These are phyloP conservation scores for Zaprionus africanus DNA, from an alignment of 1,140 invertebrate genomes.

Conservation along the genomic window DNA sequence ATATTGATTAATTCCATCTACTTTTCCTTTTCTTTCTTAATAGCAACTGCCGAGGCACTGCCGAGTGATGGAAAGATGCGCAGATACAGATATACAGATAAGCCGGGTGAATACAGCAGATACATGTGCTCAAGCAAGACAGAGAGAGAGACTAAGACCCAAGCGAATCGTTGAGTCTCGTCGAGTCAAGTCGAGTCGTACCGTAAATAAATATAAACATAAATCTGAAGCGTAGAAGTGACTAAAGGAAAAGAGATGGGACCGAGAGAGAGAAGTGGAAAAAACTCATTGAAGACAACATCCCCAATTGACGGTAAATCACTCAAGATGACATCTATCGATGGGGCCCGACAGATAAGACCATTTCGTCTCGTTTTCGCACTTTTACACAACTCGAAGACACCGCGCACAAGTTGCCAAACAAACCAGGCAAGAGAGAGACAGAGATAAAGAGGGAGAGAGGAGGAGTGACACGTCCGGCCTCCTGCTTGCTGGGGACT, in stretches of 20 bases:
- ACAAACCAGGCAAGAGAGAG: constrained; percentile 16
- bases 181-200: constrained; percentile 45
- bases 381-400: constrained; percentile 72
- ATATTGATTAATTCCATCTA: constrained; percentile 67
- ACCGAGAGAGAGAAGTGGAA: constrained; percentile 5
- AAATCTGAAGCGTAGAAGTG: constrained; percentile 57
- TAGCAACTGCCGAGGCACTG: constrained; percentile 43
- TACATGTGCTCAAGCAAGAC: constrained; percentile 33
- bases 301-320: constrained; percentile 84
- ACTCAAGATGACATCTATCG: constrained; percentile 83
- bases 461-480: constrained; percentile 7
- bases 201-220: constrained; percentile 79
- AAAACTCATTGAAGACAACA: constrained; percentile 80
- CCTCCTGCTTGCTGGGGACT: constrained; percentile 36
- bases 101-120: constrained; percentile 18
- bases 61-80: constrained; percentile 38
- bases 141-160: constrained; percentile 36
- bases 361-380: constrained; percentile 78
- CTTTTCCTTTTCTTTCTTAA: constrained; percentile 44
- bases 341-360: constrained; percentile 76
- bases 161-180: constrained; percentile 45
- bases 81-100: constrained; percentile 48
- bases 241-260: constrained; percentile 4
- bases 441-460: background rate
- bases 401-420: constrained; percentile 39